These are phyloP conservation scores for Halcyon senegalensis DNA, from an alignment of 2,113 vertebrate species.

Conservation along the genomic window DNA sequence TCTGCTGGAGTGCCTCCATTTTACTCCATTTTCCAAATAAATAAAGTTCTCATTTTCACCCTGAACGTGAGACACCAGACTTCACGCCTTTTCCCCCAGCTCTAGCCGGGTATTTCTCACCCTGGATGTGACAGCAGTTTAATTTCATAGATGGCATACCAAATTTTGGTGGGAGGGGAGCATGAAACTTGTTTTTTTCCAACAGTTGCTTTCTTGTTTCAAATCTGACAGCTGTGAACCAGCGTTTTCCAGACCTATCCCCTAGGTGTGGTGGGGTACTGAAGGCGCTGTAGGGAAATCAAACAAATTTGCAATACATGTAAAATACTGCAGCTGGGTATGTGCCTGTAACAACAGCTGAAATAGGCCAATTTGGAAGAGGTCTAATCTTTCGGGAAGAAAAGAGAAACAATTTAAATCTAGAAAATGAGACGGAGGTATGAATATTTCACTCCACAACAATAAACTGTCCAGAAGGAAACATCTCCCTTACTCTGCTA, in stretches of 20 bases:
- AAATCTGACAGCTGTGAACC: background rate
- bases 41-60: background rate
- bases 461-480: background rate
- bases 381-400: background rate
- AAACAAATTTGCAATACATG: background rate
- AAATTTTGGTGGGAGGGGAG: background rate
- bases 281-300: background rate
- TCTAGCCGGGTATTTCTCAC: background rate
- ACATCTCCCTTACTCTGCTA: background rate
- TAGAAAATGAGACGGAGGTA: background rate
- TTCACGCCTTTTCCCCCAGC: rapidly evolving
- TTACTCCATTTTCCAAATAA: background rate
- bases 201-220: background rate
- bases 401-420: background rate
- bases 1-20: background rate
- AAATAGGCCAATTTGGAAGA: background rate
- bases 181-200: background rate
- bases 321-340: background rate
- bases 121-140: background rate
- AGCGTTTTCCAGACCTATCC: background rate
- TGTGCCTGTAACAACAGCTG: background rate
- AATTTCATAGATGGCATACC: background rate
- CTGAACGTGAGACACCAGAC: background rate
- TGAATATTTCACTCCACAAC: background rate
- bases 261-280: background rate